Evolutionary conservation across 1,140 invertebrate genomes (phyloP).

Genomic region (Eriosoma lanigerum): DNA sequence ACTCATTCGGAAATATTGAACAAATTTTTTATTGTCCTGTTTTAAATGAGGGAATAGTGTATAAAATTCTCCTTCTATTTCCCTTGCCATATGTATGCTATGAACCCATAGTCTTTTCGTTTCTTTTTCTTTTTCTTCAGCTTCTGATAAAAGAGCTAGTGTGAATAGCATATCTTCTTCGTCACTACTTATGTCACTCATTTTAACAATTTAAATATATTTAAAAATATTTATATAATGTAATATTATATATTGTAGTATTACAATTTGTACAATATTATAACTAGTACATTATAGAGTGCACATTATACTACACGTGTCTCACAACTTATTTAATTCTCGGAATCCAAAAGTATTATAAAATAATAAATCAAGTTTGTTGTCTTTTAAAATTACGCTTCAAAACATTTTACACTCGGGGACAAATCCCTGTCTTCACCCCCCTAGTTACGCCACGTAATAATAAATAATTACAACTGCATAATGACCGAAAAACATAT

Average conservation of each 20-base stretch:
- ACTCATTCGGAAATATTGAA: background rate
- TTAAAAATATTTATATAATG: too few relatives aligned
- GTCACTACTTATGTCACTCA: background rate
- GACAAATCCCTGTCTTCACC: too few relatives aligned
- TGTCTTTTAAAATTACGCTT: too few relatives aligned
- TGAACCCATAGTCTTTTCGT: background rate
- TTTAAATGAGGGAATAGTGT: background rate
- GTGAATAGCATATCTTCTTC: background rate
- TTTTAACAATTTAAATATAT: background rate
- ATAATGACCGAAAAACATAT: too few relatives aligned
- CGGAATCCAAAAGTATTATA: background rate
- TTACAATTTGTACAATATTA: too few relatives aligned
- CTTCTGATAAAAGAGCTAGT: background rate
- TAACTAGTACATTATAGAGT: too few relatives aligned
- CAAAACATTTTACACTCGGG: too few relatives aligned
- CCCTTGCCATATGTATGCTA: background rate
- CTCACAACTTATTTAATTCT: too few relatives aligned
- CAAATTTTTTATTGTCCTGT: background rate
- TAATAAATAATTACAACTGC: too few relatives aligned
- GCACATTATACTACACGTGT: too few relatives aligned
- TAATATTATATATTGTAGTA: too few relatives aligned
- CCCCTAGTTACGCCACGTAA: too few relatives aligned
- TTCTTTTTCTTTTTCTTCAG: background rate
- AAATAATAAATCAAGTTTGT: background rate
- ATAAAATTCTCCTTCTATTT: constrained; percentile 6